These are phyloP conservation scores for Rotaria macrura DNA, from an alignment of 2,888 invertebrate genomes.

Conservation along the genomic window DNA sequence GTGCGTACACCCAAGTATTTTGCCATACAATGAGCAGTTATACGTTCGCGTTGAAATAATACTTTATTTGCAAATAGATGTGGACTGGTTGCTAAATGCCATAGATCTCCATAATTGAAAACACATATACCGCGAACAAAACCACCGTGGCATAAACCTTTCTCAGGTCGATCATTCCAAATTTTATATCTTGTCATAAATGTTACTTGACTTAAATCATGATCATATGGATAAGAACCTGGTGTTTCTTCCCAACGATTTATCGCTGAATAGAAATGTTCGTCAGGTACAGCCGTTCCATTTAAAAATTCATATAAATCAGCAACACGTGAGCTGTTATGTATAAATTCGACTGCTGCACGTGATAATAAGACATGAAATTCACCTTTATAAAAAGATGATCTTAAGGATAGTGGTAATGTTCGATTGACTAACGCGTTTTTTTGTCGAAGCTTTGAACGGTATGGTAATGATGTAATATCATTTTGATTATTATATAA, in stretches of 20 bases:
- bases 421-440: neutral
- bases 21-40: neutral
- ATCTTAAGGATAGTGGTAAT: neutral
- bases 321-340: neutral
- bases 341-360: neutral
- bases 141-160: neutral
- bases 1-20: neutral
- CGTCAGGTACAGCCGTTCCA: neutral
- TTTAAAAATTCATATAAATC: neutral
- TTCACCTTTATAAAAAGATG: slow-evolving; percentile 4
- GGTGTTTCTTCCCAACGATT: slow-evolving; percentile 2
- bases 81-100: slow-evolving; percentile 1
- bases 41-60: neutral
- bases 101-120: neutral
- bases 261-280: neutral
- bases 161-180: neutral
- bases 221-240: neutral
- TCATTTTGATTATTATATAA: slow-evolving; percentile 46
- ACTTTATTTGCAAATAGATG: neutral
- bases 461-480: neutral
- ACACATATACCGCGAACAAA: neutral
- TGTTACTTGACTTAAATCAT: neutral
- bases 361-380: neutral
- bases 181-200: neutral
- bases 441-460: neutral